These are phyloP conservation scores for Andricus grossulariae DNA, from an alignment of 1,140 invertebrate genomes.

Conservation along the genomic window DNA sequence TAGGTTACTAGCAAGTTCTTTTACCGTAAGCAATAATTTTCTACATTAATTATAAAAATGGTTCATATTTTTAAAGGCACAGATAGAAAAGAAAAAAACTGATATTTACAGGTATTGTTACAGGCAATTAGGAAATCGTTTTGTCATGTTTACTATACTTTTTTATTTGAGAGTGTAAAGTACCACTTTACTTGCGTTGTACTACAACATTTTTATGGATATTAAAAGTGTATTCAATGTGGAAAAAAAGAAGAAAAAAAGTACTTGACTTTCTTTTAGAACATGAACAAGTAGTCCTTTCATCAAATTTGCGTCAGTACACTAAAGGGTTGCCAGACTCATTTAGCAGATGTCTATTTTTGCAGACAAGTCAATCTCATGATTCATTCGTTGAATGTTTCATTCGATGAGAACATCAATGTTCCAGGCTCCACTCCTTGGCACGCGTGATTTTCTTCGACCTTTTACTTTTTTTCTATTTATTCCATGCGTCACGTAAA, in stretches of 20 bases:
- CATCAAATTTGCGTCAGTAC: constrained; percentile 10
- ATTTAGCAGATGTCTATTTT: constrained; percentile 21
- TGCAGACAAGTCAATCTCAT: constrained; percentile 7
- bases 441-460: constrained; percentile 15
- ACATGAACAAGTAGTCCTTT: constrained; percentile 27
- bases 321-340: constrained; percentile 13
- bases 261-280: constrained; percentile 7
- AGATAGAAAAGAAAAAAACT: no score
- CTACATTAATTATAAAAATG: no score
- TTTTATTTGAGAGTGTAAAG: not conserved
- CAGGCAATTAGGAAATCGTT: no score
- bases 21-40: no score
- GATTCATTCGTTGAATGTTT: constrained; percentile 17
- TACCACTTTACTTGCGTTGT: not conserved
- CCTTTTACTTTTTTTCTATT: constrained; percentile 13
- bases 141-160: no score
- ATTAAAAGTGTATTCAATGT: not conserved
- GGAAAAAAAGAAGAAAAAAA: not conserved
- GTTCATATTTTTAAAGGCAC: no score
- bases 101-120: no score
- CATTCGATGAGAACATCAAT: constrained; percentile 17
- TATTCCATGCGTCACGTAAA: constrained; percentile 13
- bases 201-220: not conserved
- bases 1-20: no score
- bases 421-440: not conserved